Percentiles rank a stretch among this genome's conserved stretches.
These are phyloP conservation scores for Synanthedon vespiformis DNA, from an alignment of 2,888 invertebrate genomes.

Conservation along the genomic window DNA sequence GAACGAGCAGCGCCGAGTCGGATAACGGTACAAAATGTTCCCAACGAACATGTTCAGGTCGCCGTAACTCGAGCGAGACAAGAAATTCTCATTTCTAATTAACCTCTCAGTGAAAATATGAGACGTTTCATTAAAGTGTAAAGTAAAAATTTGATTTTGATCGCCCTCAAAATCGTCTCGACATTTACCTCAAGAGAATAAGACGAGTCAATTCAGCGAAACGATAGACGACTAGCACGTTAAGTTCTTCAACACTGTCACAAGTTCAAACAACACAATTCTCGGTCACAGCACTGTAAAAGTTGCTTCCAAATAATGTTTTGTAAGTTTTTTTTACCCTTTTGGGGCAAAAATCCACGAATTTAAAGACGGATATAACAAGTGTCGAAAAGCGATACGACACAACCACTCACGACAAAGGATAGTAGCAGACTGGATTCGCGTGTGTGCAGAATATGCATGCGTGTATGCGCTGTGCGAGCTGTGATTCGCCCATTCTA, in stretches of 20 bases:
- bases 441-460: no score
- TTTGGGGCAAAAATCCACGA: conserved; percentile 40
- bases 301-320: conserved; percentile 16
- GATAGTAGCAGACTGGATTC: conserved; percentile 43
- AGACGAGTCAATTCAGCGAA: conserved; percentile 55
- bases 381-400: conserved; percentile 18
- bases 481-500: not conserved
- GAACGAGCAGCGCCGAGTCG: conserved; percentile 35
- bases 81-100: not conserved
- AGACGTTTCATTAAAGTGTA: not conserved
- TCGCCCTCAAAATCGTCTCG: conserved; percentile 19
- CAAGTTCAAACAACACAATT: conserved; percentile 38
- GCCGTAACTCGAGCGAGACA: conserved; percentile 4
- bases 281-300: conserved; percentile 26
- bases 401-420: conserved; percentile 25
- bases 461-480: not conserved
- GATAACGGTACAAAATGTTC: conserved; percentile 52
- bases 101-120: not conserved
- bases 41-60: conserved; percentile 29
- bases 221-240: conserved; percentile 43
- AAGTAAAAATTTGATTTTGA: not conserved
- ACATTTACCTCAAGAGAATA: conserved; percentile 58
- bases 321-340: conserved; percentile 23
- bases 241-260: conserved; percentile 52
- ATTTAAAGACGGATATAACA: conserved; percentile 47